Conservation (phyloP, 2,113 vertebrate species). For the Larimichthys polyactis region DNA sequence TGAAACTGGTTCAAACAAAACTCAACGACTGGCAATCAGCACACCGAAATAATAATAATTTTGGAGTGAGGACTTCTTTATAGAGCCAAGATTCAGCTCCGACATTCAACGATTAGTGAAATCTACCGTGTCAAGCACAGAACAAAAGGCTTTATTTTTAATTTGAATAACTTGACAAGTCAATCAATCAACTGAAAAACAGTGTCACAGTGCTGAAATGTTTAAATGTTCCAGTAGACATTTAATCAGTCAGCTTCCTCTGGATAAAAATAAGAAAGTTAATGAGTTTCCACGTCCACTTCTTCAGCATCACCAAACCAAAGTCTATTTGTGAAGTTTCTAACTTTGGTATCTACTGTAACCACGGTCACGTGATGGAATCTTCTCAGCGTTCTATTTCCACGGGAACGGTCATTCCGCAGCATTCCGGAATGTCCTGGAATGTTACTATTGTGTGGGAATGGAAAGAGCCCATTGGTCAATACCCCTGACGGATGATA, state of each 20-base stretch:
- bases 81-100: not conserved
- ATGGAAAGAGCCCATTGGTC: conserved; percentile 17
- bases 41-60: too few relatives aligned
- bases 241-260: not conserved
- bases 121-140: not conserved
- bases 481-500: not conserved
- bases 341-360: conserved; percentile 16
- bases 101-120: not conserved
- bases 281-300: not conserved
- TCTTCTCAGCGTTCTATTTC: conserved; percentile 49
- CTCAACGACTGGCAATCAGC: too few relatives aligned
- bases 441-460: conserved; percentile 61
- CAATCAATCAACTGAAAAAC: not conserved
- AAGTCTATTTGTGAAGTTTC: not conserved
- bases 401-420: conserved; percentile 35
- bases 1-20: too few relatives aligned
- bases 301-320: conserved; percentile 5
- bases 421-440: conserved; percentile 25
- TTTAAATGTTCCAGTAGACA: not conserved
- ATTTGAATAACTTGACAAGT: too few relatives aligned
- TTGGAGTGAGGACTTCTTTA: not conserved
- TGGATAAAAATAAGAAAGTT: conserved; percentile 22
- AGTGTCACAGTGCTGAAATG: not conserved
- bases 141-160: too few relatives aligned
- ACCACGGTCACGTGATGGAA: conserved; percentile 30